These are phyloP conservation scores for Glareola pratincola DNA, from an alignment of 2,113 vertebrate genomes.

Conservation along the genomic window DNA sequence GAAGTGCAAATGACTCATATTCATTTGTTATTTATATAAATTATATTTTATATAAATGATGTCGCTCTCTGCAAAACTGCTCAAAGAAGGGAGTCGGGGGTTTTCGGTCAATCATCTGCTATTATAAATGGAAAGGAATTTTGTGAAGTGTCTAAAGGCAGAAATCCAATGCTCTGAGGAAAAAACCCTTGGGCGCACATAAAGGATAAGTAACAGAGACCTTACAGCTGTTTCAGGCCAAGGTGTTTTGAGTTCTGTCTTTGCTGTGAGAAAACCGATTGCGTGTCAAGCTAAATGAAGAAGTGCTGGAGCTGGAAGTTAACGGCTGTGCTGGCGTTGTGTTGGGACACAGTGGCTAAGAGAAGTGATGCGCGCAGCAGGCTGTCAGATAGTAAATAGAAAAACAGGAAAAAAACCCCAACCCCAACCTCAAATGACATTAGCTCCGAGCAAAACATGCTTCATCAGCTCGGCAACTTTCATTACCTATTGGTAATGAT, in stretches of 20 bases:
- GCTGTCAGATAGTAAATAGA: not conserved
- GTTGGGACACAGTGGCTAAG: not conserved
- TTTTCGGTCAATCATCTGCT: not conserved
- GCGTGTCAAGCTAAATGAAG: not conserved
- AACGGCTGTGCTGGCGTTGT: not conserved
- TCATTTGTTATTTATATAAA: not conserved
- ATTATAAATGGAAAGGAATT: not conserved
- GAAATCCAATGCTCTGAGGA: not conserved
- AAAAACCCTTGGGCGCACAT: not conserved
- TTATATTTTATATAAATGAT: not conserved
- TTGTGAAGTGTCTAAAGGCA: not conserved
- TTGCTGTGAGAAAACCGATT: not conserved
- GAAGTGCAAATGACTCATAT: not conserved
- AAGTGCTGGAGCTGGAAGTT: not conserved
- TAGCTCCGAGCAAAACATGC: not conserved
- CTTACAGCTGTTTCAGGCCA: not conserved
- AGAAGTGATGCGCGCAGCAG: not conserved
- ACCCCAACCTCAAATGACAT: not conserved
- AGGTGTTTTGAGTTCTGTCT: not conserved
- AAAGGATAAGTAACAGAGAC: not conserved
- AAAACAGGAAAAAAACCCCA: not conserved
- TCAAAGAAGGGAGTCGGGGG: not conserved
- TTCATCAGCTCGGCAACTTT: not conserved
- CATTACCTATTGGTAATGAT: not conserved
- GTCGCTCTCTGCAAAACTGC: not conserved